Base-by-base conservation (phyloP, 2,888 invertebrate species). In the Lasioglossum pauxillum region DNA sequence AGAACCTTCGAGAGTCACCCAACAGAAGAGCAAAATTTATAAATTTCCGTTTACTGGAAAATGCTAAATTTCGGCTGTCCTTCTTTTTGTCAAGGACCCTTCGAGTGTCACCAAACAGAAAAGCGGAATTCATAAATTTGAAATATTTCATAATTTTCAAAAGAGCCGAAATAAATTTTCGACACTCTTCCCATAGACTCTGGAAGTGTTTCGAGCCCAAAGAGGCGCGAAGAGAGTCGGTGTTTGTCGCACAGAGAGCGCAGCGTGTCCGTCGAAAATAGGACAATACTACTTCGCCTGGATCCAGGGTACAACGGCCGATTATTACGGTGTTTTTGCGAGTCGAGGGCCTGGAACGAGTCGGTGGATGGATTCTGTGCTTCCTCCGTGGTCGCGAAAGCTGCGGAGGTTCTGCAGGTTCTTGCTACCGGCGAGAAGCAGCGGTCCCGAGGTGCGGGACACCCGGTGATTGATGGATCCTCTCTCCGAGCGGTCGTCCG, bases 391-490 rank as follows among this genome's bases (percentile, higher is more conserved):
- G 89, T 90, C 88, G 91, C 88, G 88, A 92, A 92, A 88, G 91
- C 92, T 89, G 92, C 91, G 92, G 69, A 92, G 91, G 91, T 88
- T 89, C 90, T 85, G 86, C 90, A 74, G 91, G 91, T 94, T 94
- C 94, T 94, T 94, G 94, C 94, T 94, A 93, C 94, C 92, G 93
- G 92, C 92, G 90, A 92, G 92, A 92, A 89, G 90, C 90, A 88
- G 90, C 89, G 90, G 91, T 90, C 91, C 89, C 86, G 89, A 93
- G 90, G 92, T 89, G 91, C 92, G 91, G 91, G 92, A 93, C 93
- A 92, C 86, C 87, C 85, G 89, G 93, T 94, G 94, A 94, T 94
- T 94, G 94, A 94, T 94, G 93, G 94, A 94, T 94, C 93, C 92
- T 91, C 93, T 91, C 93, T 93, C 92, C 92, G 92, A 93, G 93